A percentile compares a stretch with the other conserved stretches of the same genome.
Evolutionary conservation across 2,888 invertebrate genomes (phyloP).

Genomic region (Pammene fasciana): DNA sequence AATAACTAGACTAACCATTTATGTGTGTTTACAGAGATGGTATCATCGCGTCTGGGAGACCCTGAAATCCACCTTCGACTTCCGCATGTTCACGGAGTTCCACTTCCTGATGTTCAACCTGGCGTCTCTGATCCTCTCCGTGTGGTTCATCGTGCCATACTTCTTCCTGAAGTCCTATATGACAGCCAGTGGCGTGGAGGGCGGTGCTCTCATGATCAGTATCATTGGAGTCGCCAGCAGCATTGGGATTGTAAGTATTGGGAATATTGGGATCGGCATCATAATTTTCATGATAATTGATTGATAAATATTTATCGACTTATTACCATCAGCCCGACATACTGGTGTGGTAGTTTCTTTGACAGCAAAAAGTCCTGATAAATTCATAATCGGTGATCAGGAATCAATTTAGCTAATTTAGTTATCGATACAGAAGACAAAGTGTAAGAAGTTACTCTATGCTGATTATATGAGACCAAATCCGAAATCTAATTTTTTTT

Average conservation of each 20-base stretch:
- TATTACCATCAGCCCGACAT: too few species aligned
- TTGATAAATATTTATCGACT: too few species aligned
- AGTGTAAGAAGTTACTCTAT: too few species aligned
- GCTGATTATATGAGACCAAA: too few species aligned
- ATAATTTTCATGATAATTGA: neutral
- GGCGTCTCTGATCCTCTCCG: conserved; percentile 93
- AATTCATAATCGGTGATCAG: too few species aligned
- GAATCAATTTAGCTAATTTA: too few species aligned
- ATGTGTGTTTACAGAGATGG: conserved; percentile 85
- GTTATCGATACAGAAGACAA: too few species aligned
- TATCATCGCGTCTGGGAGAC: conserved; percentile 86
- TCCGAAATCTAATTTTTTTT: too few species aligned
- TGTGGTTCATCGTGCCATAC: conserved; percentile 97
- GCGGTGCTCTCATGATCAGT: conserved; percentile 91
- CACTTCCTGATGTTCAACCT: conserved; percentile 92
- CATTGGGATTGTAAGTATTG: conserved; percentile 89
- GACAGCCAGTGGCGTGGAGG: conserved; percentile 85
- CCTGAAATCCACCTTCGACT: conserved; percentile 88
- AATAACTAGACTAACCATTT: neutral
- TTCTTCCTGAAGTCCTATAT: conserved; percentile 88
- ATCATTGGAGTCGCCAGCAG: conserved; percentile 94
- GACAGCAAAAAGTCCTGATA: too few species aligned
- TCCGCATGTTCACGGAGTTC: conserved; percentile 90
- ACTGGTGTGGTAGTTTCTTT: too few species aligned
- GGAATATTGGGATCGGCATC: conserved; percentile 53